Percentiles rank a stretch among this genome's conserved stretches.
phyloP scores from a whole-genome alignment of 2,113 vertebrate species.

The Melanostigma gelatinosum region DNA sequence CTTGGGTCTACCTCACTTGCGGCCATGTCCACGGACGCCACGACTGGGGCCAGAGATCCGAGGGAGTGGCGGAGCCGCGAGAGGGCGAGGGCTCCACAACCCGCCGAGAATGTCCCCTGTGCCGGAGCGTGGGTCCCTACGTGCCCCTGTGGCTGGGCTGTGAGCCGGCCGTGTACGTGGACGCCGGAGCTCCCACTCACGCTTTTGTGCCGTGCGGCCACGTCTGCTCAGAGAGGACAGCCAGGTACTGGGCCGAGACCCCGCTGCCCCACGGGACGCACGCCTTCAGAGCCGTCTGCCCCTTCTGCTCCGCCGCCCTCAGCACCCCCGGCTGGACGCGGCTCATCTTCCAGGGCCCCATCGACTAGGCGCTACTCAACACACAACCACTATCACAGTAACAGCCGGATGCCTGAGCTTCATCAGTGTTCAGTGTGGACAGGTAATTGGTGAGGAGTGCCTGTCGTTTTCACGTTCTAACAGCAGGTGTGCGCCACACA shows the following conservation, averaged over 20 bases:
- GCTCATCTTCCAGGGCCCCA: constrained; percentile 97
- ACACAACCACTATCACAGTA: constrained; percentile 36
- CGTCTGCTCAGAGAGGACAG: constrained; percentile 96
- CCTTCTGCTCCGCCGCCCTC: constrained; percentile 94
- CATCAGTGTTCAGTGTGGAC: constrained; percentile 26
- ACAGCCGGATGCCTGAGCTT: constrained; percentile 53
- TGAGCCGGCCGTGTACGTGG: constrained; percentile 94
- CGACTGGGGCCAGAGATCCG: constrained; percentile 89
- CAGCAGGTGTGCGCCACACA: background rate
- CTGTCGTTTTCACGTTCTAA: background rate
- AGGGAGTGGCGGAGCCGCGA: constrained; percentile 61
- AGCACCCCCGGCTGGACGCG: constrained; percentile 89
- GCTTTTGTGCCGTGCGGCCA: constrained; percentile 96
- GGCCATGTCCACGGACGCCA: constrained; percentile 97
- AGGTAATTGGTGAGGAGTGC: constrained; percentile 2
- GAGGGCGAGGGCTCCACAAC: constrained; percentile 73
- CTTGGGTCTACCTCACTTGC: constrained; percentile 96
- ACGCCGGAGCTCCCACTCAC: constrained; percentile 93
- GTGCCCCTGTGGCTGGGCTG: constrained; percentile 97
- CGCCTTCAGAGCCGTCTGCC: constrained; percentile 95
- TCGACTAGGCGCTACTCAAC: constrained; percentile 85
- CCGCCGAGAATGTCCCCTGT: constrained; percentile 94
- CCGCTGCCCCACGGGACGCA: constrained; percentile 96
- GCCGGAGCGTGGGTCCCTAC: constrained; percentile 93
- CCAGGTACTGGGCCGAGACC: constrained; percentile 95